These are phyloP conservation scores for Falco biarmicus DNA, from an alignment of 2,797 vertebrate genomes.

Conservation along the genomic window DNA sequence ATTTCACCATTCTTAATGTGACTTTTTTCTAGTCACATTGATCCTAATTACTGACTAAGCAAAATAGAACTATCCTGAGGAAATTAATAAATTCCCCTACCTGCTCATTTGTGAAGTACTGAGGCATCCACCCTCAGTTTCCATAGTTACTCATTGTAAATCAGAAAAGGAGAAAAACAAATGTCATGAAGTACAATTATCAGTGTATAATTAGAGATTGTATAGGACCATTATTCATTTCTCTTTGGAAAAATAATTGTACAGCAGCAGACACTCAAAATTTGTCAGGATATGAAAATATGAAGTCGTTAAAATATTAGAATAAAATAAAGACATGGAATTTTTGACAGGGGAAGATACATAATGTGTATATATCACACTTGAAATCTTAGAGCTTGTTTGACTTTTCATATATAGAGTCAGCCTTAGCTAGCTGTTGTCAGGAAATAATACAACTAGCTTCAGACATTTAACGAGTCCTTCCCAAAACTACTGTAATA, in stretches of 20 bases:
- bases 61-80: conserved; percentile 7
- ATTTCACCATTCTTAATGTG: not conserved
- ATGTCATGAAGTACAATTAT: conserved; percentile 9
- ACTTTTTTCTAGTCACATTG: not conserved
- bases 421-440: not conserved
- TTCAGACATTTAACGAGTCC: not conserved
- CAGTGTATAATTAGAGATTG: conserved; percentile 13
- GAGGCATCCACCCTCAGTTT: not conserved
- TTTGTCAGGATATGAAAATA: not conserved
- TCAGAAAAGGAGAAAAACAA: not conserved
- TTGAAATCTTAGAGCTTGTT: not conserved
- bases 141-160: conserved; percentile 8
- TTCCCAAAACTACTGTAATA: not conserved
- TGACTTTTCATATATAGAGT: not conserved
- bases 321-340: not conserved
- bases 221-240: conserved; percentile 8
- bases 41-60: conserved; percentile 55
- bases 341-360: not conserved
- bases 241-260: conserved; percentile 17
- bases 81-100: not conserved
- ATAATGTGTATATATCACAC: not conserved
- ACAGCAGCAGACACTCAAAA: not conserved
- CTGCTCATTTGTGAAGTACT: not conserved
- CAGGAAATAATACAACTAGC: not conserved
- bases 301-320: not conserved